Conservation (phyloP, 1,140 invertebrate genomes). For the Lineus longissimus region DNA sequence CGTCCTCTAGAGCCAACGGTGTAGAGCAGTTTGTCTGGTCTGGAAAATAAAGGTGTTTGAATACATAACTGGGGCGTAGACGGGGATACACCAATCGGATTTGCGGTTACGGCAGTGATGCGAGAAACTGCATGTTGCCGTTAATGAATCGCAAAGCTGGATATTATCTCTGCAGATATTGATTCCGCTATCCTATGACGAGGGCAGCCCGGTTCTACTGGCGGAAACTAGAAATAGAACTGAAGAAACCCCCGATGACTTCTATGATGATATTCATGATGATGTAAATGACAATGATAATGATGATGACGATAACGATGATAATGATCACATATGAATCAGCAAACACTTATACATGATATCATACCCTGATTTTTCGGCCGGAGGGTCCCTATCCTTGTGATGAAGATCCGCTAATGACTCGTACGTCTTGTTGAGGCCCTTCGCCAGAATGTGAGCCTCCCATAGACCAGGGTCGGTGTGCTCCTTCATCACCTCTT, state of each 20-base stretch:
- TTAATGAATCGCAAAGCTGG: too few relatives aligned
- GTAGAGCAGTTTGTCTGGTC: slow-evolving; percentile 42
- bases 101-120: too few relatives aligned
- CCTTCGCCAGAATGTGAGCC: slow-evolving; percentile 34
- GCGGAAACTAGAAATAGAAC: too few relatives aligned
- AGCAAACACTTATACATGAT: neutral
- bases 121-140: too few relatives aligned
- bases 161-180: too few relatives aligned
- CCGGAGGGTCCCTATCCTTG: neutral
- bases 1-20: slow-evolving; percentile 33
- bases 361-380: neutral
- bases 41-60: slow-evolving; percentile 16
- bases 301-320: too few relatives aligned
- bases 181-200: too few relatives aligned
- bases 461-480: slow-evolving; percentile 35
- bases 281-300: too few relatives aligned
- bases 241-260: too few relatives aligned
- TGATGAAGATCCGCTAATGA: slow-evolving; percentile 21
- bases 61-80: neutral
- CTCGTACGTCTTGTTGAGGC: slow-evolving; percentile 30
- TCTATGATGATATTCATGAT: too few relatives aligned
- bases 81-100: neutral
- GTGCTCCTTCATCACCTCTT: slow-evolving; percentile 31
- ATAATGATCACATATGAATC: too few relatives aligned
- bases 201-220: too few relatives aligned